A percentile compares a stretch with the other conserved stretches of the same genome.
Conservation (phyloP, 2,113 vertebrate genomes). For the human (Homo sapiens) region GRCh38 chr13:51597001-51597500, state of each 20-base stretch:
- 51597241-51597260: neutral
- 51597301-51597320: neutral
- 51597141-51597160: neutral
- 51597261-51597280: neutral
- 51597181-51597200: neutral
- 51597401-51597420: neutral
- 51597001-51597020: neutral
- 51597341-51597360: neutral
- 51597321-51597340: neutral
- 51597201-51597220: neutral
- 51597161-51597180: neutral
- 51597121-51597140: neutral
- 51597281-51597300: neutral
- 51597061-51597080: neutral
- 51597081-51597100: neutral
- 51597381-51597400: neutral
- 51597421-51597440: neutral
- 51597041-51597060: neutral
- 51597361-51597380: conserved; percentile 24
- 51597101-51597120: neutral
- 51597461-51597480: neutral
- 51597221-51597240: neutral
- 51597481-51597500: neutral
- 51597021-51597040: neutral
- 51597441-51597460: neutral